Conservation (phyloP, 2,888 invertebrate genomes). For the Plebejus argus region DNA sequence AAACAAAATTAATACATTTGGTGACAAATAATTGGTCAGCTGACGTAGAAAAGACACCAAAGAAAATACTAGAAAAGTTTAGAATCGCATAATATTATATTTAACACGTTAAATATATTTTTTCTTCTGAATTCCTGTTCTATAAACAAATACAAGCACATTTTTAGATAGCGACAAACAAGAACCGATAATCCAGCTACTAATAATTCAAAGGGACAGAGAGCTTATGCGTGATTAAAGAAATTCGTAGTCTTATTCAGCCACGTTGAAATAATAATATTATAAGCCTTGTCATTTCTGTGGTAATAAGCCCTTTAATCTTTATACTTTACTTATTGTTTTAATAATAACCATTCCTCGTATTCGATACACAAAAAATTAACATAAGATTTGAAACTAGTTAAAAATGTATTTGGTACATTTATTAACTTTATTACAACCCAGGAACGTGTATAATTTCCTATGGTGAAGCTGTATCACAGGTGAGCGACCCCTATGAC, state of each 20-base stretch:
- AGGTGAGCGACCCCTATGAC: conserved; percentile 15
- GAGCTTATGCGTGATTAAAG: neutral
- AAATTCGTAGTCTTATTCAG: neutral
- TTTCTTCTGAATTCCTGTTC: neutral
- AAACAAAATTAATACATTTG: neutral
- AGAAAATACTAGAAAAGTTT: neutral
- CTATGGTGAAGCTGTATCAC: conserved; percentile 10
- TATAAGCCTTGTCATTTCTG: neutral
- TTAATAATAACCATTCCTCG: neutral
- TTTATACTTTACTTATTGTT: neutral
- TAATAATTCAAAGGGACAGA: neutral
- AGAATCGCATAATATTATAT: neutral
- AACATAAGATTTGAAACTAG: too few relatives aligned
- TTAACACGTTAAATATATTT: neutral
- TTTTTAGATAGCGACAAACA: neutral
- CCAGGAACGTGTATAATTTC: neutral
- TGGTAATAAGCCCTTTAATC: neutral
- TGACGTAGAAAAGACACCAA: neutral
- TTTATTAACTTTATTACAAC: neutral
- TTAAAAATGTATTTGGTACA: too few relatives aligned
- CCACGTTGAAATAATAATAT: neutral
- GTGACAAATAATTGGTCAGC: neutral
- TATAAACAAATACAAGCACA: neutral
- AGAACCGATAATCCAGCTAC: neutral
- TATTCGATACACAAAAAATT: neutral